These are phyloP conservation scores for Cyanistes caeruleus DNA, from an alignment of 2,113 vertebrate genomes.

Conservation along the genomic window DNA sequence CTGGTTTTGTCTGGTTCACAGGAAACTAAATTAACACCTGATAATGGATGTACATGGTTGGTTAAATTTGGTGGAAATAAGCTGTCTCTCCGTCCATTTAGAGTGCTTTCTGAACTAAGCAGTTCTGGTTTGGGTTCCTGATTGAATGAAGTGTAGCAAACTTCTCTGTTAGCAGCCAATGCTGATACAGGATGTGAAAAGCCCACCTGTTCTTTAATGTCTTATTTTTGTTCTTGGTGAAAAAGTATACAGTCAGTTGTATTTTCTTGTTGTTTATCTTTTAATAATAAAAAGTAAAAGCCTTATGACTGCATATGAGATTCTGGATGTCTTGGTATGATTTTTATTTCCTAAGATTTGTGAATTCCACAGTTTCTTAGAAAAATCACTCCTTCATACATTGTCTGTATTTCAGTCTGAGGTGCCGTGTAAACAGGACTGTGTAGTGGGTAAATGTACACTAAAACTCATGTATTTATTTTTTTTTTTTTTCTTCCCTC, in stretches of 20 bases:
- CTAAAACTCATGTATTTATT: background rate
- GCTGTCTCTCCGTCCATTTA: background rate
- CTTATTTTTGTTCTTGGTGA: background rate
- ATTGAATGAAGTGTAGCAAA: background rate
- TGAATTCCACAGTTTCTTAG: background rate
- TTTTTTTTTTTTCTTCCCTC: background rate
- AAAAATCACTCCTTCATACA: background rate
- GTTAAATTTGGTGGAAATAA: background rate
- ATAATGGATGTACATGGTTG: background rate
- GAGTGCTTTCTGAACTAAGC: background rate
- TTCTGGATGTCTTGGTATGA: background rate
- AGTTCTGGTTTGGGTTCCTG: background rate
- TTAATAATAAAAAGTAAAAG: background rate
- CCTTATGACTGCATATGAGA: background rate
- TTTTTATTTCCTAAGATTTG: background rate
- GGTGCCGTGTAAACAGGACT: background rate
- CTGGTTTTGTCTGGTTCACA: background rate
- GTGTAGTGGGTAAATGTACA: background rate
- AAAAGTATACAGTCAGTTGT: background rate
- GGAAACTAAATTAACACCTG: background rate
- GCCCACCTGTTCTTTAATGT: background rate
- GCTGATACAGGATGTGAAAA: background rate
- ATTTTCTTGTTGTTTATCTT: background rate
- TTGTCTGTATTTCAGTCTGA: background rate
- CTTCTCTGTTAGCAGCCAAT: background rate